These are phyloP conservation scores for Zaprionus camerounensis DNA, from an alignment of 1,140 invertebrate genomes.

Conservation along the genomic window DNA sequence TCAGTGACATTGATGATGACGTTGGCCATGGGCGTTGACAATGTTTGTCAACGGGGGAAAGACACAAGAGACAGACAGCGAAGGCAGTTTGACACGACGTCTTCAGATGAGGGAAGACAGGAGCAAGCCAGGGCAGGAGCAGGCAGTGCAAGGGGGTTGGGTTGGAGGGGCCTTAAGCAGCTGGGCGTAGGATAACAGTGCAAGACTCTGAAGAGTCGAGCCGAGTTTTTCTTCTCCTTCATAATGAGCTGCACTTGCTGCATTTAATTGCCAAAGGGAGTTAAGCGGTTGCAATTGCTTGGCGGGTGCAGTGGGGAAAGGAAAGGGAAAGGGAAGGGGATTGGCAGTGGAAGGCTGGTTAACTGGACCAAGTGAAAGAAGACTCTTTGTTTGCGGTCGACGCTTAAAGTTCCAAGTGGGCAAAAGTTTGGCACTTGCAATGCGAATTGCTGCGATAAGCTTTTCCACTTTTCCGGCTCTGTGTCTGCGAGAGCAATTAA, in stretches of 20 bases:
- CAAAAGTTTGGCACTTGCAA: constrained; percentile 55
- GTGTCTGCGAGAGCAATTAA: constrained; percentile 71
- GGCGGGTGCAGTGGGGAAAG: background rate
- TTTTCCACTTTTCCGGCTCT: constrained; percentile 36
- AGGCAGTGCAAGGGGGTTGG: background rate
- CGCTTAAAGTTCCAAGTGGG: constrained; percentile 55
- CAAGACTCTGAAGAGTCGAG: constrained; percentile 42
- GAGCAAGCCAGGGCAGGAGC: background rate
- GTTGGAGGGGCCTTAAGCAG: constrained; percentile 18
- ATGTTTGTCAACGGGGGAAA: constrained; percentile 66
- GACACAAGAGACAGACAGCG: constrained; percentile 16
- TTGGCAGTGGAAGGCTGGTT: background rate
- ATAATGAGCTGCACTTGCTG: constrained; percentile 74
- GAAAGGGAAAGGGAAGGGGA: background rate
- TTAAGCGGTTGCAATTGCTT: constrained; percentile 22
- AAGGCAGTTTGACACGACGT: constrained; percentile 52
- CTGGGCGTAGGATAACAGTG: constrained; percentile 36
- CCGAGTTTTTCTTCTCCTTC: constrained; percentile 26
- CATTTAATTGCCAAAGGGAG: constrained; percentile 59
- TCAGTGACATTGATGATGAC: constrained; percentile 76
- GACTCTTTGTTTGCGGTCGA: constrained; percentile 57
- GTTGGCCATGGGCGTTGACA: constrained; percentile 75
- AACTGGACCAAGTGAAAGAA: background rate
- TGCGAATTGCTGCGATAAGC: constrained; percentile 72
- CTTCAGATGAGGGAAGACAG: constrained; percentile 65